Evolutionary conservation across 2,113 vertebrate genomes (phyloP), one percentile per base, ranked within the genome.

Genomic region (Gnathonemus echidnorhynchus): DNA sequence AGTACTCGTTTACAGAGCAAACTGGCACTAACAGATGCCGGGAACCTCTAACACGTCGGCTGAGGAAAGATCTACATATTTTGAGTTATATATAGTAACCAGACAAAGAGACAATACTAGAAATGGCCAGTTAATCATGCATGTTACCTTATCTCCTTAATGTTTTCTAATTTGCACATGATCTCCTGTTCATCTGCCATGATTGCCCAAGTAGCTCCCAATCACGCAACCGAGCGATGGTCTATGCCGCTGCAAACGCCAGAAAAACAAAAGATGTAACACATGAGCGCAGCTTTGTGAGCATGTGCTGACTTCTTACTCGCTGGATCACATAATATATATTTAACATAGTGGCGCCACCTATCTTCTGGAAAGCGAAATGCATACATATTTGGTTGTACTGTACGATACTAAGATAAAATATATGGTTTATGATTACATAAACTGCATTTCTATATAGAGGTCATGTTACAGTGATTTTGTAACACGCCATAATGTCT

Each of bases 111-210:
- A 46, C n/a, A 45, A 15, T 53, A 48, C 58, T 42, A 58, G 1
- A 58, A 88, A 80, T 19, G 15, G 31, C 15, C 11, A 80, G 74
- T 7, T 24, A 87, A 87, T 70, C 17, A 10, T 39, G 19, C 45
- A 19, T 27, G 6, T 91, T 95, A 98, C 98, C 98, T 97, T 95
- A 99, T 98, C 93, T 99, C 98, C 94, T 99, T 95, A 94, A 99
- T 98, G 92, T 97, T 99, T 92, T 99, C 98, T 90, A 99, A 91
- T 94, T 99, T 99, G 95, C 98, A 99, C 98, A 98, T 98, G 90
- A 99, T 98, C 94, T 99, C 98, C 94, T 99, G 98, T 91, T 99
- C 98, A 91, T 99, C 98, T 90, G 96, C 96, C 98, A 98, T 99
- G 94, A 91, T 93, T 91, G 88, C 19, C 90, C 89, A 85, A 88